A percentile compares a stretch with the other conserved stretches of the same genome.
Conservation (phyloP, 2,888 invertebrate genomes). For the Ornithoptera priamus region DNA sequence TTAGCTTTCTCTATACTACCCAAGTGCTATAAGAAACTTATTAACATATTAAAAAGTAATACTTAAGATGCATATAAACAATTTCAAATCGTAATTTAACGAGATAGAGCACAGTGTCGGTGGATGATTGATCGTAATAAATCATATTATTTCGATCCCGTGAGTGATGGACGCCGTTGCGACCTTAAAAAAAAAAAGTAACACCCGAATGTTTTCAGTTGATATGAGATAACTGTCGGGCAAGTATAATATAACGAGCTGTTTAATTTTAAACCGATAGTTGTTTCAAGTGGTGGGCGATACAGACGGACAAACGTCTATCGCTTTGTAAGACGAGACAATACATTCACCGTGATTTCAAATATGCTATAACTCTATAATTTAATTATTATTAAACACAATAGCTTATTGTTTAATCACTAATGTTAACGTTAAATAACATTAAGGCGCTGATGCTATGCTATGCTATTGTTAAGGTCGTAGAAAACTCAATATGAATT, state of each 20-base stretch:
- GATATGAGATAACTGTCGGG: slow-evolving; percentile 54
- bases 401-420: too few relatives aligned
- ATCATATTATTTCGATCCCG: slow-evolving; percentile 59
- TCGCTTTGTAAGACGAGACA: background rate
- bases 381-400: too few relatives aligned
- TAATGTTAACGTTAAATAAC: too few relatives aligned
- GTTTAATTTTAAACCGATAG: slow-evolving; percentile 62
- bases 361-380: too few relatives aligned
- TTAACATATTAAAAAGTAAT: slow-evolving; percentile 48
- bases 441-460: too few relatives aligned
- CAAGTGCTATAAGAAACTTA: slow-evolving; percentile 48
- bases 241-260: slow-evolving; percentile 53
- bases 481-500: too few relatives aligned
- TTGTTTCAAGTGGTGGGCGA: slow-evolving; percentile 51
- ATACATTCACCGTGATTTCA: background rate
- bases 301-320: slow-evolving; percentile 27
- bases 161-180: slow-evolving; percentile 55
- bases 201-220: slow-evolving; percentile 55
- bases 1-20: slow-evolving; percentile 54
- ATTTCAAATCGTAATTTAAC: slow-evolving; percentile 43
- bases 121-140: slow-evolving; percentile 50
- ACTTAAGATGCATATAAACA: slow-evolving; percentile 38
- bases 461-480: too few relatives aligned
- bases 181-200: slow-evolving; percentile 46
- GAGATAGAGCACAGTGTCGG: slow-evolving; percentile 46